Conservation (phyloP, 2,113 vertebrate genomes). For the Dissostichus mawsoni region DNA sequence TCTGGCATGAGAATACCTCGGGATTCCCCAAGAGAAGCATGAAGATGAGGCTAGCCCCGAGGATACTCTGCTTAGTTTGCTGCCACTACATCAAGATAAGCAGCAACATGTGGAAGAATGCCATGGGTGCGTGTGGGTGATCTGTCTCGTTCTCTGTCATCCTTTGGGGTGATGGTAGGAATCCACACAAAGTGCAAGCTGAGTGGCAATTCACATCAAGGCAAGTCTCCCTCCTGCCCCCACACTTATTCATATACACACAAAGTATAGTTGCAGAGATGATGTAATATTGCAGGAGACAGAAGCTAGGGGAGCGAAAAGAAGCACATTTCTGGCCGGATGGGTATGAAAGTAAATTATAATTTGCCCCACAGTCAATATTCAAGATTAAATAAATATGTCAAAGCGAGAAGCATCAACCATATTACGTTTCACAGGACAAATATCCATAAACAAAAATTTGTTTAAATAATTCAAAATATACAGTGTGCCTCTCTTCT, state of each 20-base stretch:
- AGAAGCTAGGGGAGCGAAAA: conserved; percentile 1
- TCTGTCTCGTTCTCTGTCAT: conserved; percentile 10
- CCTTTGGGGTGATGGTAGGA: conserved; percentile 16
- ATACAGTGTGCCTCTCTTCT: not conserved
- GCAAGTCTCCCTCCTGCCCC: conserved; percentile 5
- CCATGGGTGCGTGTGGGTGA: conserved; percentile 12
- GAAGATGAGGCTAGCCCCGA: conserved; percentile 24
- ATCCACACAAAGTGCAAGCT: conserved; percentile 21
- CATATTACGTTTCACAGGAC: not conserved
- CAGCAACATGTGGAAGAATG: conserved; percentile 28
- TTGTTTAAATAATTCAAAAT: conserved; percentile 6
- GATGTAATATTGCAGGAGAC: conserved; percentile 24
- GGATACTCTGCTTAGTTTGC: conserved; percentile 26
- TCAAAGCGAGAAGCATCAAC: not conserved
- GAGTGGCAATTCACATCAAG: conserved; percentile 29
- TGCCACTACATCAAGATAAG: conserved; percentile 27
- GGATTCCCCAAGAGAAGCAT: conserved; percentile 44
- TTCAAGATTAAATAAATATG: conserved; percentile 7
- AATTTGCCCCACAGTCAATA: not conserved
- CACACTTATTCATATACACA: conserved; percentile 29
- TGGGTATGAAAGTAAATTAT: not conserved
- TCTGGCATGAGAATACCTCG: conserved; percentile 38
- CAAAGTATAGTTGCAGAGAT: conserved; percentile 30
- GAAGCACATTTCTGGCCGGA: not conserved
- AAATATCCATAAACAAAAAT: not conserved